These are phyloP conservation scores for Pemphigus obesinymphae DNA, from an alignment of 1,140 invertebrate genomes.

Conservation along the genomic window DNA sequence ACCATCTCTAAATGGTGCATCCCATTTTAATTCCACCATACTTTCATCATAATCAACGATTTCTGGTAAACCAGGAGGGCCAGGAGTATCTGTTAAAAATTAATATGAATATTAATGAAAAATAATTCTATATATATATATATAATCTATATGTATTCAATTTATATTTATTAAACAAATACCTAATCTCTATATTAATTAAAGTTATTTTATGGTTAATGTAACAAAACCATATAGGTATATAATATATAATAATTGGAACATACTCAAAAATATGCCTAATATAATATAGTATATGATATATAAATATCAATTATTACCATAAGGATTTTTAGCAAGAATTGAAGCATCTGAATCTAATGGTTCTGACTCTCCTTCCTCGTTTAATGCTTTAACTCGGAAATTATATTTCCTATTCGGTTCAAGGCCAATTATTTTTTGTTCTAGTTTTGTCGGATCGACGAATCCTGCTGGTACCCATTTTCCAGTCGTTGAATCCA, in stretches of 20 bases:
- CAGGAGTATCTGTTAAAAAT: slow-evolving; percentile 63
- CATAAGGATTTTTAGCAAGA: slow-evolving; percentile 93
- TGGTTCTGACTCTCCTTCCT: slow-evolving; percentile 91
- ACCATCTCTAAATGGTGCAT: slow-evolving; percentile 88
- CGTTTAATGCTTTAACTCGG: slow-evolving; percentile 89
- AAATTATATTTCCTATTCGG: slow-evolving; percentile 92
- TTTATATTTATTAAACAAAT: too few relatives aligned
- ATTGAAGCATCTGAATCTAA: slow-evolving; percentile 80
- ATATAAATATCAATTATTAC: too few relatives aligned
- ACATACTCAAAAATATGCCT: too few relatives aligned
- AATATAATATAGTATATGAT: too few relatives aligned
- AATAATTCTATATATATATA: too few relatives aligned
- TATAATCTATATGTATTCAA: too few relatives aligned
- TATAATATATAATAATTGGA: too few relatives aligned
- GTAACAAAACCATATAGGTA: too few relatives aligned
- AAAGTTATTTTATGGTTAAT: too few relatives aligned
- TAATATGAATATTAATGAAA: not conserved
- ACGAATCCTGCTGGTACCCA: slow-evolving; percentile 81
- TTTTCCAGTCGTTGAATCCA: slow-evolving; percentile 79
- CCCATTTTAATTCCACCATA: slow-evolving; percentile 92
- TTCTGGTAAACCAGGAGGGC: slow-evolving; percentile 85
- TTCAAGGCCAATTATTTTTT: slow-evolving; percentile 81
- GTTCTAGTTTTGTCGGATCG: slow-evolving; percentile 81
- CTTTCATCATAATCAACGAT: slow-evolving; percentile 90
- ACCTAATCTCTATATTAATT: too few relatives aligned